Evolutionary conservation across 2,113 vertebrate genomes (phyloP).

Genomic region (Mustelus asterias): DNA sequence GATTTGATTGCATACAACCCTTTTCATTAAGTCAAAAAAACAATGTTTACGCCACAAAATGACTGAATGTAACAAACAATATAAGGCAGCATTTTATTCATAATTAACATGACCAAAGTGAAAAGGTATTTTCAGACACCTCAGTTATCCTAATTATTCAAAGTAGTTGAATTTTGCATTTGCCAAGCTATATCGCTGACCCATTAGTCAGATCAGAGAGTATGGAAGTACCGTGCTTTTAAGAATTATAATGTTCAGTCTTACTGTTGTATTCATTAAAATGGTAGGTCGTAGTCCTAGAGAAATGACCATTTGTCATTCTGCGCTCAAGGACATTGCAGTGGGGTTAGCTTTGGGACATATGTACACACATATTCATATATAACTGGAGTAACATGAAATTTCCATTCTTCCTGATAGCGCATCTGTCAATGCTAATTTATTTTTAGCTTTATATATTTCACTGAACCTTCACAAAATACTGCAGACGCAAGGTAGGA

Average conservation of each 20-base stretch:
- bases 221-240: not conserved
- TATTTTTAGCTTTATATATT: not conserved
- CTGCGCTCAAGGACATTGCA: not conserved
- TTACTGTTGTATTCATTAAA: constrained; percentile 30
- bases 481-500: not conserved
- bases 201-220: constrained; percentile 21
- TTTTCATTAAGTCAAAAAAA: not conserved
- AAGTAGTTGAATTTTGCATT: not conserved
- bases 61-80: not conserved
- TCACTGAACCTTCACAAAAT: not conserved
- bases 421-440: not conserved
- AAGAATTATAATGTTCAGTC: constrained; percentile 34
- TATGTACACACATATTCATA: not conserved
- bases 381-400: not conserved
- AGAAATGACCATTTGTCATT: constrained; percentile 13
- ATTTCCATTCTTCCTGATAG: not conserved
- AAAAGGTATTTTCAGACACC: not conserved
- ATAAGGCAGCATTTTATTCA: not conserved
- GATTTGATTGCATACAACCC: not conserved
- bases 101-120: not conserved
- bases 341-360: not conserved
- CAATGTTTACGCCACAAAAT: not conserved
- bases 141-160: constrained; percentile 33
- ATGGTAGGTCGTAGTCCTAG: not conserved
- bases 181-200: not conserved